Percentiles rank a stretch among this genome's conserved stretches.
Conservation (phyloP, 2,888 invertebrate species). For the Amphipoea oculea region DNA sequence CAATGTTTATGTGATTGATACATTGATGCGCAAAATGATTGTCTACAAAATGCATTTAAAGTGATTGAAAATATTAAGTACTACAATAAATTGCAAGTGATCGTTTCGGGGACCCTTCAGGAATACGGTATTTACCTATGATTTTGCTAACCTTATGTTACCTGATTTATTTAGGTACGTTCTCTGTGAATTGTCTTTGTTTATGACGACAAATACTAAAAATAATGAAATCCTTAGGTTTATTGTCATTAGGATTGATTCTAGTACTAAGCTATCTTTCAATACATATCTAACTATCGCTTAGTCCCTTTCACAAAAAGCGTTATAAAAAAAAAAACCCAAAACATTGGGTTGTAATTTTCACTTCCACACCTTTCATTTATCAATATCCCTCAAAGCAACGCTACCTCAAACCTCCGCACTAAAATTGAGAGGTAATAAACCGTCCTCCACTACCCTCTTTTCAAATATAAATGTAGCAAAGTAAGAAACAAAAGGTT, state of each 20-base stretch:
- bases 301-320: too few relatives aligned
- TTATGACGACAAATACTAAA: not conserved
- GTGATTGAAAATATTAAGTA: not conserved
- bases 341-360: not conserved
- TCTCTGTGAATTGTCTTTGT: not conserved
- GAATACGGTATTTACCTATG: not conserved
- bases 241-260: not conserved
- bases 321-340: not conserved
- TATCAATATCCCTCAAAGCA: not conserved
- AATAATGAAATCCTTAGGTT: not conserved
- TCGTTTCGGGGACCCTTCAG: not conserved
- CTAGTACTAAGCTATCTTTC: not conserved
- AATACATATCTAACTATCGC: too few relatives aligned
- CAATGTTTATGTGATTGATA: not conserved
- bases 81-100: not conserved
- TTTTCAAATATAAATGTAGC: constrained; percentile 71
- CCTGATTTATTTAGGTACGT: not conserved
- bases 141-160: not conserved
- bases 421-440: constrained; percentile 57
- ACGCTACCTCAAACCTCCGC: constrained; percentile 13
- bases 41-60: not conserved
- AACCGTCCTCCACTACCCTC: constrained; percentile 50
- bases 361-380: not conserved
- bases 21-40: not conserved
- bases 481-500: constrained; percentile 75